These are phyloP conservation scores for Lymantria monacha DNA, from an alignment of 2,888 invertebrate species.

Conservation along the genomic window DNA sequence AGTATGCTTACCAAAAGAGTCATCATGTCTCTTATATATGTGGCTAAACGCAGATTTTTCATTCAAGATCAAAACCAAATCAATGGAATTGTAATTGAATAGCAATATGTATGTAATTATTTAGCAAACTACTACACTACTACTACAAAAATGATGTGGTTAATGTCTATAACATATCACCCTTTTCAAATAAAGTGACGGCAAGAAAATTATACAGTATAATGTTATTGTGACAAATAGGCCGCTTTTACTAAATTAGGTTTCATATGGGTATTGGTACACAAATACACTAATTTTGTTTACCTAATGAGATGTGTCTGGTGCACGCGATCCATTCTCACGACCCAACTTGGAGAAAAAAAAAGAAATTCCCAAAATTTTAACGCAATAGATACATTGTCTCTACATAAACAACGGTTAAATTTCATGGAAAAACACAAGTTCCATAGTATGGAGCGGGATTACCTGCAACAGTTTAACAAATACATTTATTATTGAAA, in stretches of 20 bases:
- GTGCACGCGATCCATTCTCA: constrained; percentile 73
- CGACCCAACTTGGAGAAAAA: constrained; percentile 65
- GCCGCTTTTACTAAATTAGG: constrained; percentile 7
- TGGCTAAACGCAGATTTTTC: too few species aligned
- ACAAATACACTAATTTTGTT: constrained; percentile 66
- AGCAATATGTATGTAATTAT: too few species aligned
- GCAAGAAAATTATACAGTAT: background rate
- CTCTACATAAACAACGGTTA: constrained; percentile 72
- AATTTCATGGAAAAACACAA: constrained; percentile 57
- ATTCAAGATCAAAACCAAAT: too few species aligned
- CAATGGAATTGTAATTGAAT: too few species aligned
- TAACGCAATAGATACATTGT: constrained; percentile 75
- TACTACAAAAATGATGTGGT: too few species aligned
- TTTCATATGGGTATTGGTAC: constrained; percentile 27
- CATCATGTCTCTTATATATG: too few species aligned
- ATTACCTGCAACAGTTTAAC: constrained; percentile 4
- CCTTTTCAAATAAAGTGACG: too few species aligned
- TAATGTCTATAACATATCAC: too few species aligned
- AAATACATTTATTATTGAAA: background rate
- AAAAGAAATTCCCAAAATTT: constrained; percentile 65
- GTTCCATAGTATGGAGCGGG: constrained; percentile 42
- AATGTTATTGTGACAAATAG: background rate
- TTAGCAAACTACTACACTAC: too few species aligned
- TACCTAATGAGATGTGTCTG: constrained; percentile 69
- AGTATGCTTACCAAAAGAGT: too few species aligned